Base-by-base conservation (phyloP, 2,797 vertebrate species). In the Takifugu ocellatus region DNA sequence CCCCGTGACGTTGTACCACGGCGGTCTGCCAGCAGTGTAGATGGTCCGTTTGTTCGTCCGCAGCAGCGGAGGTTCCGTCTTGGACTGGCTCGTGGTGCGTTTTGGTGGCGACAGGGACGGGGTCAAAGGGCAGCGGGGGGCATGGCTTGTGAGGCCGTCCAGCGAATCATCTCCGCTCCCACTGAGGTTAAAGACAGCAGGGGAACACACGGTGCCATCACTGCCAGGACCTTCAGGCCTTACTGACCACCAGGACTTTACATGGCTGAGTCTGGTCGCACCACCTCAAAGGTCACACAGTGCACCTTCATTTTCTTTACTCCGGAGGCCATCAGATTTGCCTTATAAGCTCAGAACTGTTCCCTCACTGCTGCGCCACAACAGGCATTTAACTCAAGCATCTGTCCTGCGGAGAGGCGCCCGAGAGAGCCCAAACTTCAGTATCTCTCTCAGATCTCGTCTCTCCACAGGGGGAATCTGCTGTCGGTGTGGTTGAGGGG, bases 1-100 rank as follows among this genome's bases (percentile, higher is more conserved):
- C 49, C 94, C 94, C 0, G 93, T 93, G 72, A 95, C 94, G 45
- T 94, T 95, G 90, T 96, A 95, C 94, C 94, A 95, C 0, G 94
- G 94, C 0, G 94, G 94, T 14, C 94, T 81, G 14, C 94, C 93
- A 0, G 94, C 94, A 0, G 93, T 96, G 88, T 95, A 96, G 74
- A 95, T 95, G 25, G 94, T 96, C 61, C 94, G 88, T 47, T 94
- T 95, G 82, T 90, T 91, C 31, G 94, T 95, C 72, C 93, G 89
- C 60, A 95, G 84, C 62, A 95, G 87, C 2, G 94, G 94, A 1
- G 94, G 94, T 71, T 94, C 92, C 0, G 92, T 93, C 79, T 93
- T 91, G 3, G 90, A 92, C 75, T 92, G 94, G 72, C 93, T 94
- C 1, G 89, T 91, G 58, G 91, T 90, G 15, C 92, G 85, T 59